Percentiles rank a stretch among this genome's conserved stretches.
phyloP scores from a whole-genome alignment of 2,888 invertebrate species.

The Lithosia quadra region DNA sequence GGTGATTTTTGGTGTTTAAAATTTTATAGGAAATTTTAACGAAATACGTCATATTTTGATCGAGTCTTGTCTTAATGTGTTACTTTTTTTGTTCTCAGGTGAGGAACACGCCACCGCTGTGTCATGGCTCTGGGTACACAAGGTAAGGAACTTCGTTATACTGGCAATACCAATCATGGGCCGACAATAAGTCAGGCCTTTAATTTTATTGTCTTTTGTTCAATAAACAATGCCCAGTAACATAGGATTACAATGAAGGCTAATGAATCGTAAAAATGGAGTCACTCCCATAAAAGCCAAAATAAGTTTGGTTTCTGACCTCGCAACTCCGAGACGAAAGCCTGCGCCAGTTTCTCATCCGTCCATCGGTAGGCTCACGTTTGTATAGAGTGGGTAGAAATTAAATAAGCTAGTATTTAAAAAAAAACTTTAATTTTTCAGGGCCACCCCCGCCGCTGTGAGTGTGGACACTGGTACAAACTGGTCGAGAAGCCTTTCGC shows the following conservation, averaged over 20 bases:
- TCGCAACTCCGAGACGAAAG: too few species aligned
- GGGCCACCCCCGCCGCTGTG: slow-evolving; percentile 96
- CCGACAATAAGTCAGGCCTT: not conserved
- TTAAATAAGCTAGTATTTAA: too few species aligned
- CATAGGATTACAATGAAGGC: not conserved
- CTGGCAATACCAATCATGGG: not conserved
- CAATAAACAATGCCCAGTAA: not conserved
- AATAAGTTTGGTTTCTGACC: too few species aligned
- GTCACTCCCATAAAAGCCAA: too few species aligned
- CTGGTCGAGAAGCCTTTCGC: slow-evolving; percentile 92
- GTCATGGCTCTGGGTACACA: slow-evolving; percentile 98
- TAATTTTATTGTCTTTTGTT: not conserved
- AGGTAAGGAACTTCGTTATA: slow-evolving; percentile 70
- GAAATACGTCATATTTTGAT: too few species aligned
- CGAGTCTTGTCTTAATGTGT: not conserved
- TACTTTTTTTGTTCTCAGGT: slow-evolving; percentile 76
- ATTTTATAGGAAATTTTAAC: too few species aligned
- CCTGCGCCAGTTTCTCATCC: too few species aligned
- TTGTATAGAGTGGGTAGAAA: too few species aligned
- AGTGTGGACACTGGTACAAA: slow-evolving; percentile 99
- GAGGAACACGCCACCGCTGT: slow-evolving; percentile 96
- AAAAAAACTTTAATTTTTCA: slow-evolving; percentile 65
- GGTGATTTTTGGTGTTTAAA: too few species aligned
- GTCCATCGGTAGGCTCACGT: too few species aligned
- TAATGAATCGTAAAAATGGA: too few species aligned